phyloP scores from a whole-genome alignment of 2,797 vertebrate genomes.

The Champsocephalus gunnari region DNA sequence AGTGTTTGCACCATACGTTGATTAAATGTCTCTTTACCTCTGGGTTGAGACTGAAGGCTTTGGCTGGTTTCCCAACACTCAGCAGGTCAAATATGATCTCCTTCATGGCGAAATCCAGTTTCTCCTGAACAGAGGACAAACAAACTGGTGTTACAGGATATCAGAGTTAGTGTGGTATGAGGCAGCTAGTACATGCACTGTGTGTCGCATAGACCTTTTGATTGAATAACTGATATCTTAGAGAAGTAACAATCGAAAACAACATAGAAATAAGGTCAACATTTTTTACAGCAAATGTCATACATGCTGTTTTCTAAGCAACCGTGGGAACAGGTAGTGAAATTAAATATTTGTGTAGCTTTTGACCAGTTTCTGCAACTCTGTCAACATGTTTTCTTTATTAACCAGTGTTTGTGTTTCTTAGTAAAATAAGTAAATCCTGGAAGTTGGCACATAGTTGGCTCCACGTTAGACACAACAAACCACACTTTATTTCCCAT shows the following conservation, averaged over 20 bases:
- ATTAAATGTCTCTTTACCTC: constrained; percentile 78
- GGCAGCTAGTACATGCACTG: constrained; percentile 1
- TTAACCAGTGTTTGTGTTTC: constrained; percentile 7
- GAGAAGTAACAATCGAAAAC: not conserved
- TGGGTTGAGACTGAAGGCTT: constrained; percentile 89
- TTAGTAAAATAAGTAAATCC: not conserved
- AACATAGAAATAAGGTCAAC: not conserved
- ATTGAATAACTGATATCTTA: not conserved
- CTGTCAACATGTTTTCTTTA: not conserved
- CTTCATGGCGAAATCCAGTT: constrained; percentile 90
- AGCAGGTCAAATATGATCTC: constrained; percentile 90
- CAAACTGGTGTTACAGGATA: constrained; percentile 35
- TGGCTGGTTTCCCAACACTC: constrained; percentile 87
- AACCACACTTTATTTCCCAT: not conserved
- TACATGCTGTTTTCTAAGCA: not conserved
- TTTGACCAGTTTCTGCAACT: constrained; percentile 19
- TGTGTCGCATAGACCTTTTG: constrained; percentile 2
- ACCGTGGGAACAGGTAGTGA: not conserved
- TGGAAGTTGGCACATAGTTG: not conserved
- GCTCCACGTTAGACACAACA: constrained; percentile 11
- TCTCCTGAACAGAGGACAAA: constrained; percentile 80
- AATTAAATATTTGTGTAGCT: constrained; percentile 4
- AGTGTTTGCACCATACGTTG: constrained; percentile 4
- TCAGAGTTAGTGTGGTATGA: constrained; percentile 19
- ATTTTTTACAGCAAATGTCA: constrained; percentile 5